phyloP scores from a whole-genome alignment of 92 coral and sea anemone species.

The Anthopleura xanthogrammica region DNA sequence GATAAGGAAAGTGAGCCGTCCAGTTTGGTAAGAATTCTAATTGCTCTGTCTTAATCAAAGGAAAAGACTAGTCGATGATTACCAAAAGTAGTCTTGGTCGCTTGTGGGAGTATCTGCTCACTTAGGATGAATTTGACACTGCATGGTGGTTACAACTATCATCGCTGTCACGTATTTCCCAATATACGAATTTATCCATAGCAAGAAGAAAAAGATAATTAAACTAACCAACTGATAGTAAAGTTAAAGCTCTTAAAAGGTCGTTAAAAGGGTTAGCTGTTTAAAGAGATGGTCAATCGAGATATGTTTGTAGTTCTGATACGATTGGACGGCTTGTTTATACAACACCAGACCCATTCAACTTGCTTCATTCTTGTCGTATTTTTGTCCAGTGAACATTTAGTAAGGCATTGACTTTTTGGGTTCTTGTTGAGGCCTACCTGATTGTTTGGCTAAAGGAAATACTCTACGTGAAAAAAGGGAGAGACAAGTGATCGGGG shows the following conservation, averaged over 20 bases:
- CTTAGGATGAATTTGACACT: no score
- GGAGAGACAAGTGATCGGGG: no score
- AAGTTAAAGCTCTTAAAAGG: background rate
- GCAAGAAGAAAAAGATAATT: background rate
- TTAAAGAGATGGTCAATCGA: background rate
- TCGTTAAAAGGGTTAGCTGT: background rate
- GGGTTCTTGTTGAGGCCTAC: no score
- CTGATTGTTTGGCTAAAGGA: no score
- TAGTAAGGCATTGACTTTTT: background rate
- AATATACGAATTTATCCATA: background rate
- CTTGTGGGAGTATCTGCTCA: no score
- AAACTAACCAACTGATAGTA: background rate
- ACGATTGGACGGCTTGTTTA: background rate
- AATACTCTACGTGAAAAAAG: no score
- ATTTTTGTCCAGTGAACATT: background rate
- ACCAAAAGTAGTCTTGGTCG: no score
- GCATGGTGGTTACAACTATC: no score
- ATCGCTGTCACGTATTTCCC: background rate
- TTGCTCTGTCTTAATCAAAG: no score
- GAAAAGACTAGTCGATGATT: no score
- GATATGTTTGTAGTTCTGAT: background rate
- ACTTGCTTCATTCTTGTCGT: background rate
- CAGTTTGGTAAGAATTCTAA: no score
- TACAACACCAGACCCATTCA: background rate
- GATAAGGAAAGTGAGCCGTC: no score